Evolutionary conservation across 2,888 invertebrate genomes (phyloP).

Genomic region (Unio delphinus): DNA sequence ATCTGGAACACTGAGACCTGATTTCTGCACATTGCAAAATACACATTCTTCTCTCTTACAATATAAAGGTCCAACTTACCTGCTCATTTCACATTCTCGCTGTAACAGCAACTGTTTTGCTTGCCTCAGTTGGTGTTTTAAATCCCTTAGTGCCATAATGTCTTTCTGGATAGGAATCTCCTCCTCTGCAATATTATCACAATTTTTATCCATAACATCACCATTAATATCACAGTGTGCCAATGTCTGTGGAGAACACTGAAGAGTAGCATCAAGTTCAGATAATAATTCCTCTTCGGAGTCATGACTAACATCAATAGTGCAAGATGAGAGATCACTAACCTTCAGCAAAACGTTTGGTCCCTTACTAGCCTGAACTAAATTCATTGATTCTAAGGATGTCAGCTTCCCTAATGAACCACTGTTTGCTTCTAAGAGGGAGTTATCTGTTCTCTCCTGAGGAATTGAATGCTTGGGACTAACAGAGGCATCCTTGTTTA

Average conservation of each 20-base stretch:
- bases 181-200: neutral
- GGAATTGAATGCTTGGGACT: no score
- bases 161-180: conserved; percentile 1
- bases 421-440: no score
- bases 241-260: conserved; percentile 1
- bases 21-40: no score
- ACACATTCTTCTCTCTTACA: neutral
- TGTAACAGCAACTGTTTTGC: conserved; percentile 42
- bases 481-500: no score
- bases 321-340: no score
- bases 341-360: no score
- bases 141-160: conserved; percentile 29
- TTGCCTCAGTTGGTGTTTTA: conserved; percentile 44
- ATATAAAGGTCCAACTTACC: conserved; percentile 20
- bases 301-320: conserved; percentile 1
- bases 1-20: neutral
- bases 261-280: conserved; percentile 54
- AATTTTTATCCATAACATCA: no score
- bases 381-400: no score
- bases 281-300: conserved; percentile 56
- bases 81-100: conserved; percentile 44
- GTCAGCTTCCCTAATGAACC: no score
- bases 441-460: no score
- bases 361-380: no score
- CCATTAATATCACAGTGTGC: no score